Base-by-base conservation (phyloP, 2,888 invertebrate species). In the Eretmocerus hayati region DNA sequence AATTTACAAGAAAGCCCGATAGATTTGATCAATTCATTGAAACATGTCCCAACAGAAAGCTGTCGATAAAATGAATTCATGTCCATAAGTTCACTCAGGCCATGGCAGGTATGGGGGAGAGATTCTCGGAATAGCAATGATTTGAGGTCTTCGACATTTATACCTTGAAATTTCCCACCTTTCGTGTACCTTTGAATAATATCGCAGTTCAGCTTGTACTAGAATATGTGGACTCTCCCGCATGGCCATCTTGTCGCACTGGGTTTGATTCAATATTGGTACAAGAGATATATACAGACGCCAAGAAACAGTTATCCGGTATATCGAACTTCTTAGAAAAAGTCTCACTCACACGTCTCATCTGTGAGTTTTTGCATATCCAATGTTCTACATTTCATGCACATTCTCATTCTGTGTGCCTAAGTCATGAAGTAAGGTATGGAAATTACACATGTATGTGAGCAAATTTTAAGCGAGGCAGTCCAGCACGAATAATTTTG, bases 201-300 rank as follows among this genome's bases (percentile, higher is more conserved):
- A n/a, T n/a, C n/a, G 26, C 26, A 11, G 11, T 9, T 26, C 8
- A 26, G 26, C 26, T 26, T 26, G 11, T 6, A 26, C 8, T 6
- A 26, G 26, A 9, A 9, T 26, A 11, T 26, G 11, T 26, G 26
- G n/a, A n/a, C n/a, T n/a, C 26, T 26, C 26, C 26, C 6, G 11
- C 26, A 20, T 4, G 11, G 48, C 48, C 52, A 52, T 52, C 37
- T 52, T 52, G 52, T 48, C 52, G 52, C 52, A 43, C 38, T 20
- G 23, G 18, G 21, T 42, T 40, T 50, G 56, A 51, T 55, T 56
- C 54, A 58, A 57, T 58, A 57, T 58, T 58, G 53, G 56, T 56
- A 19, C 20, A 16, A 33, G 33, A 33, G 1, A 33, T 15, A 9
- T 16, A 33, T 33, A 13, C n/a, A 30, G 9, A 55, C 52, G 55